Evolutionary conservation across 2,888 invertebrate species (phyloP).

Genomic region (Cheilosia grossa): DNA sequence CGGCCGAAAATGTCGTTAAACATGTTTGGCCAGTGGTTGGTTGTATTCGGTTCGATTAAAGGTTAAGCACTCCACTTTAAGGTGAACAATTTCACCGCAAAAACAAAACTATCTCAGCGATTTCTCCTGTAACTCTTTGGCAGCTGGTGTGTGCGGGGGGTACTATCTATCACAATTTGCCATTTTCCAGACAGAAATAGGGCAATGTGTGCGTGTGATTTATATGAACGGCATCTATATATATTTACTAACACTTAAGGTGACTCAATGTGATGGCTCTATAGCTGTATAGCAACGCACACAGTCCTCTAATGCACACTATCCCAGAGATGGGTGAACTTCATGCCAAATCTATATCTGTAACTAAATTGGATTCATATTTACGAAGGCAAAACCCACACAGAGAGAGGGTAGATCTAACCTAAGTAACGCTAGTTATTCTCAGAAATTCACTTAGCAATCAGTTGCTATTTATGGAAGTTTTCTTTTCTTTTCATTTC

Average conservation of each 20-base stretch:
- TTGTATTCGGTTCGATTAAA: constrained; percentile 22
- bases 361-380: constrained; percentile 34
- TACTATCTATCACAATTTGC: constrained; percentile 2
- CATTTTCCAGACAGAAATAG: constrained; percentile 8
- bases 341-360: constrained; percentile 37
- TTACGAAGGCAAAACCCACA: constrained; percentile 2
- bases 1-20: constrained; percentile 61
- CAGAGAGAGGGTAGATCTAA: background rate
- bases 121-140: too few relatives aligned
- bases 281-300: constrained; percentile 20
- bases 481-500: constrained; percentile 3
- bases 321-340: background rate
- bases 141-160: too few relatives aligned
- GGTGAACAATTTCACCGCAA: constrained; percentile 52
- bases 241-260: too few relatives aligned
- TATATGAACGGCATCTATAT: background rate
- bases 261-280: constrained; percentile 36
- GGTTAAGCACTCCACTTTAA: constrained; percentile 56
- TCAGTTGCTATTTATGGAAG: constrained; percentile 66
- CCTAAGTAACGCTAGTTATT: constrained; percentile 21
- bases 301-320: background rate
- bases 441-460: constrained; percentile 66
- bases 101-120: constrained; percentile 41
- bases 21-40: constrained; percentile 53
- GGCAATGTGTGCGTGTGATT: constrained; percentile 2